Base-by-base conservation (phyloP, 2,797 vertebrate genomes). In the Danio aesculapii region DNA sequence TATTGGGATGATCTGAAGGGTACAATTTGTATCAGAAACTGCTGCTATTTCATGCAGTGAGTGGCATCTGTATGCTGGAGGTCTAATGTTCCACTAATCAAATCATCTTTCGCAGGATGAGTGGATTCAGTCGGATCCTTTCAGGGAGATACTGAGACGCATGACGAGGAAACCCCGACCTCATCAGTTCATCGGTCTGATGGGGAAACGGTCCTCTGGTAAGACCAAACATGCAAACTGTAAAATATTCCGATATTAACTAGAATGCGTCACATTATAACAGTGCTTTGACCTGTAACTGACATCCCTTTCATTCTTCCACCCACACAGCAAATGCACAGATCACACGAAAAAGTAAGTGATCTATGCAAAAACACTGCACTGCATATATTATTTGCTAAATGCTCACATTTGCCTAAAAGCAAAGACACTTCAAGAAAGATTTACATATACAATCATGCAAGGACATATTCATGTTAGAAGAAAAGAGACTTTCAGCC, bases 201-300 rank as follows among this genome's bases (percentile, higher is more conserved):
- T 99, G 98, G 98, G 98, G 84, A 99, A 97, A 82, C 93, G 98
- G 79, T 96, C 98, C 75, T 93, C 93, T 61, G 96, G 98, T 99
- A 92, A 94, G 94, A 82, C 41, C 16, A 5, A 14, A 44, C 9
- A 39, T 16, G 57, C 12, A 61, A 30, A 43, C 6, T 14, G 11
- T 47, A 13, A 53, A 75, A 43, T 8, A 66, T n/a, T 9, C 4
- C 2, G 19, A 43, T 43, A 41, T 46, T 52, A 14, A 57, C 7
- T 19, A 53, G 7, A 53, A 53, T 63, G n/a, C 49, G 46, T 11
- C 30, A 49, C 17, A 8, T 7, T 12, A 30, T 58, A 66, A 47
- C 43, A 58, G 13, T 21, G n/a, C 21, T 46, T 7, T 12, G 16
- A 55, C 4, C 52, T 47, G 21, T 55, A 44, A 63, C 7, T 68